Evolutionary conservation across 2,888 invertebrate species (phyloP), one percentile per base, ranked within the genome.

Genomic region (Ecliptopera silaceata): DNA sequence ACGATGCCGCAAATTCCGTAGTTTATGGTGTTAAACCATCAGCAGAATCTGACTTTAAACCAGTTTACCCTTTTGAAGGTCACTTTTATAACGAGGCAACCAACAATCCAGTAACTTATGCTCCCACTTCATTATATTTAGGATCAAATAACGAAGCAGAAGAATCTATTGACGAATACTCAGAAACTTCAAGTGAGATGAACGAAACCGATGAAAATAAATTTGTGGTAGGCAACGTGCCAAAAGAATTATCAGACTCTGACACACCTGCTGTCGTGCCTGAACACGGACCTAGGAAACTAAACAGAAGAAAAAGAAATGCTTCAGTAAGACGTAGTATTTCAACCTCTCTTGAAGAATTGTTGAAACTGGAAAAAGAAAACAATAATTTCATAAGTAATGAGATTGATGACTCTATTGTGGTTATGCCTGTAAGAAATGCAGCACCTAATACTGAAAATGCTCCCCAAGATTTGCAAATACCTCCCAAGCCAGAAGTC

Each of bases 221-320:
- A 73, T 95, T 94, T 76, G 94, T 95, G 0, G 94, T 94, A 1
- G 94, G 94, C 0, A 94, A 92, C 68, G 86, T 94, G 0, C 93
- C 94, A 0, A 93, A 94, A 72, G 93, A 94, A 58, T 70, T 92
- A 41, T 74, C 80, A 36, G 91, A 92, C 55, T 83, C 91, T 26
- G 91, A 84, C 1, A 93, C 93, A 1, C 93, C 93, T 0, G 93
- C 92, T 3, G 90, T 93, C 4, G 94, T 94, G 3, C 94, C 94
- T 0, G 94, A 94, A 79, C 94, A 94, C 75, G 94, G 94, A 1
- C 94, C 94, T 0, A 83, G 94, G 69, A 91, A 88, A 55, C 64
- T 92, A 12, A 81, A 85, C 49, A 82, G 74, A 54, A 80, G 63
- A 38, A 77, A 82, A 58, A 70, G 70, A 45, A 61, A 68, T 13